These are phyloP conservation scores for Hipparchia semele DNA, from an alignment of 2,888 invertebrate species.

Conservation along the genomic window DNA sequence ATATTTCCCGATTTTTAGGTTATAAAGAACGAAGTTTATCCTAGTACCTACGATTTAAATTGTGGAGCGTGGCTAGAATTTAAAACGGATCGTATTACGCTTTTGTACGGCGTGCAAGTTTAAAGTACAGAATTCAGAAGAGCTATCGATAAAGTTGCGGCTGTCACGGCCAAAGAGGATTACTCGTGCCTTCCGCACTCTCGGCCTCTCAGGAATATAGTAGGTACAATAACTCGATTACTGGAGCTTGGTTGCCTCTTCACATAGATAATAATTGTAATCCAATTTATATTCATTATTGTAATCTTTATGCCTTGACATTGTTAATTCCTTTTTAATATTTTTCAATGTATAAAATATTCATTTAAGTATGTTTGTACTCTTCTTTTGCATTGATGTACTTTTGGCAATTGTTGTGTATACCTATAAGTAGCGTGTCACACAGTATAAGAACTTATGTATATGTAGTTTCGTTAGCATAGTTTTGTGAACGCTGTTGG, in stretches of 20 bases:
- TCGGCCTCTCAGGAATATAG: conserved; percentile 42
- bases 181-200: conserved; percentile 52
- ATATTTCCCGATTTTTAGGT: no score
- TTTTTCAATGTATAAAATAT: no score
- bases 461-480: no score
- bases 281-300: no score
- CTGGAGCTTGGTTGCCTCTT: conserved; percentile 41
- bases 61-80: conserved; percentile 17
- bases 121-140: conserved; percentile 62
- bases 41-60: background rate
- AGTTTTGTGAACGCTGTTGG: no score
- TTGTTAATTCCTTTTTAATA: no score
- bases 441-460: no score
- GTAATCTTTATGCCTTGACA: no score
- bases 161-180: conserved; percentile 65
- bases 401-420: no score
- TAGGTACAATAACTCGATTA: conserved; percentile 61
- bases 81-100: conserved; percentile 59
- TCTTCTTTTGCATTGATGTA: no score
- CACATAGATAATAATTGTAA: conserved; percentile 3
- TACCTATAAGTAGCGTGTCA: no score
- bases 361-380: no score
- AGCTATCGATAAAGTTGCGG: conserved; percentile 67
- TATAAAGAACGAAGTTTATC: background rate
- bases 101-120: conserved; percentile 65